These are phyloP conservation scores for Orthonychiurus folsomi DNA, from an alignment of 2,888 invertebrate species.

Conservation along the genomic window DNA sequence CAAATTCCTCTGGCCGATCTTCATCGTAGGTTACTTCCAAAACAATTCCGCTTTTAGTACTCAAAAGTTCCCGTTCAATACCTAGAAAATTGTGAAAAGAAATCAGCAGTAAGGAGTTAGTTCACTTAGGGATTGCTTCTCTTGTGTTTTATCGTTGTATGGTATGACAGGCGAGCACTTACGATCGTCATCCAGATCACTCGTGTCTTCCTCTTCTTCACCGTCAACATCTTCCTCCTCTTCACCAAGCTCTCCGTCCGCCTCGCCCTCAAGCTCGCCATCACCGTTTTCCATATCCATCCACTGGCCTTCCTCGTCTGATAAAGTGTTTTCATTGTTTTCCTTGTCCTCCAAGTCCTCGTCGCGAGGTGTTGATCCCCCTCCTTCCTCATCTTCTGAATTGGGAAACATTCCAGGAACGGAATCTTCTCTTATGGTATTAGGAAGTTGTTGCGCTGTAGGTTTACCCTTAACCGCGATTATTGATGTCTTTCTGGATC, in stretches of 20 bases:
- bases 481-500: not conserved
- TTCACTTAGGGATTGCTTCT: no score
- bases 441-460: no score
- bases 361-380: no score
- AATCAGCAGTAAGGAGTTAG: no score
- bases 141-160: no score
- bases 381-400: constrained; percentile 17
- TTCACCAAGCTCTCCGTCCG: not conserved
- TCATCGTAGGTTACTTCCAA: constrained; percentile 14
- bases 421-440: no score
- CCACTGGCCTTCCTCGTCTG: not conserved
- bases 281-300: not conserved
- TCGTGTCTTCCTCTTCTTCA: constrained; percentile 3
- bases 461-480: no score
- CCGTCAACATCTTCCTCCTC: not conserved
- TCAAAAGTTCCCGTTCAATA: not conserved
- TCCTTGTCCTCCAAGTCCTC: constrained; percentile 17
- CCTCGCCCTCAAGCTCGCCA: not conserved
- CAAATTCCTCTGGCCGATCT: constrained; percentile 15
- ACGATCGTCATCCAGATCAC: no score
- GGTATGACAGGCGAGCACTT: no score
- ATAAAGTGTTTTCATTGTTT: constrained; percentile 3
- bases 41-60: constrained; percentile 13
- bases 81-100: no score
- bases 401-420: no score